A percentile compares a stretch with the other conserved stretches of the same genome.
Evolutionary conservation across 1,140 invertebrate genomes (phyloP).

Genomic region (Zaprionus nigranus): DNA sequence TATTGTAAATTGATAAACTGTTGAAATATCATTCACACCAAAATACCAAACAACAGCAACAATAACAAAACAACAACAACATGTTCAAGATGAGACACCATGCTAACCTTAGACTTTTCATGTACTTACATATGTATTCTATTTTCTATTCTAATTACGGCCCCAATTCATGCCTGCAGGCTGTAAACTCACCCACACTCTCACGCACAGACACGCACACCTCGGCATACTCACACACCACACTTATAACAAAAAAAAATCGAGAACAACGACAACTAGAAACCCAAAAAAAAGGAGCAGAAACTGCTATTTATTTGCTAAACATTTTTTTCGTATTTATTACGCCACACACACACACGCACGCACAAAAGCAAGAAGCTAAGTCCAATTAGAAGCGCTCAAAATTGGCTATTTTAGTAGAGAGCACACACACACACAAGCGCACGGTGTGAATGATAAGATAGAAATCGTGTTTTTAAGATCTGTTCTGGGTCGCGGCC

Average conservation of each 20-base stretch:
- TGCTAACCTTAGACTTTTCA: slow-evolving; percentile 52
- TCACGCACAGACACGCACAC: slow-evolving; percentile 6
- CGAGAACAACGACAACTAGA: slow-evolving; percentile 12
- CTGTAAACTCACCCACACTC: slow-evolving; percentile 1
- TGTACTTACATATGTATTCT: slow-evolving; percentile 60
- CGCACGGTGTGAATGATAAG: slow-evolving; percentile 57
- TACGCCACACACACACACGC: slow-evolving; percentile 14
- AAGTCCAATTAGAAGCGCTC: slow-evolving; percentile 32
- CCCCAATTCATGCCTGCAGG: slow-evolving; percentile 25
- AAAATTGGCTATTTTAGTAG: slow-evolving; percentile 28
- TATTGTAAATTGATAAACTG: slow-evolving; percentile 76
- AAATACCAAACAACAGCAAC: slow-evolving; percentile 39
- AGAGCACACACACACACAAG: slow-evolving; percentile 4
- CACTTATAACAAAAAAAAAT: slow-evolving; percentile 4
- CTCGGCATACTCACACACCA: slow-evolving; percentile 16
- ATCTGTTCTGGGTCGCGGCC: slow-evolving; percentile 47
- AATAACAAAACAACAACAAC: slow-evolving; percentile 29
- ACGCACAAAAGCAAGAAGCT: slow-evolving; percentile 13
- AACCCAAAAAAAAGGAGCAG: slow-evolving; percentile 25
- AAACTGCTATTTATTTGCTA: slow-evolving; percentile 42
- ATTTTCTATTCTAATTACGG: slow-evolving; percentile 23
- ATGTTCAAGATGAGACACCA: slow-evolving; percentile 2
- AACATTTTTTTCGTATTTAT: slow-evolving; percentile 45
- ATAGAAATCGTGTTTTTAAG: slow-evolving; percentile 28
- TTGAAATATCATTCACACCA: slow-evolving; percentile 75